Evolutionary conservation across 2,797 vertebrate species (phyloP), one percentile per base, ranked within the genome.

Genomic region (Ptychadena robeensis): DNA sequence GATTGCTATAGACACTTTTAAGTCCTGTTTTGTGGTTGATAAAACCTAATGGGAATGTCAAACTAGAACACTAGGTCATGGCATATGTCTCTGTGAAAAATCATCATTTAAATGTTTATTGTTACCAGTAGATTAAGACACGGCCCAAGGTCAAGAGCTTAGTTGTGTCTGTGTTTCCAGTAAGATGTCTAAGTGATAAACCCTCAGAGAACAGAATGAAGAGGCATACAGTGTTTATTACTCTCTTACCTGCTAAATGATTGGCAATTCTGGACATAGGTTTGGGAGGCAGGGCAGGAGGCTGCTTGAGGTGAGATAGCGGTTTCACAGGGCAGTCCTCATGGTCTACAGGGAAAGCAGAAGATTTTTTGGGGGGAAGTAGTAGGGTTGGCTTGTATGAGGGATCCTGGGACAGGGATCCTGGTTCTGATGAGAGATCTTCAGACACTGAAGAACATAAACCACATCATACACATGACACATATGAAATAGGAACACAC

Each of bases 211-310:
- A 32, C 40, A 64, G 73, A 28, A 67, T 32, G 18, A 82, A 70
- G 35, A 77, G 79, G 69, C 73, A 28, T 78, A 72, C 35, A 10
- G 59, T 38, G 65, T 87, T 87, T 67, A 32, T 80, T 88, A 82
- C 12, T 71, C 86, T 88, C 94, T 95, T 92, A 98, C 96, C 97
- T 94, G 95, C 93, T 94, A 95, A 95, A 89, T 98, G 96, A 94
- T 94, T 98, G 93, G 96, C 91, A 92, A 97, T 96, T 93, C 97
- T 95, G 89, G 96, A 92, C 93, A 97, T 96, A 89, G 98, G 98
- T 91, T 99, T 99, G 82, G 98, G 98, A 90, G 97, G 98, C 90
- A 99, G 95, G 88, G 97, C 98, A 30, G 98, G 98, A 90, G 97
- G 97, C 91, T 99, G 97, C 92, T 99, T 99, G 93, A 96, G 96